These are phyloP conservation scores for Archivesica marissinica DNA, from an alignment of 1,140 invertebrate genomes.

Conservation along the genomic window DNA sequence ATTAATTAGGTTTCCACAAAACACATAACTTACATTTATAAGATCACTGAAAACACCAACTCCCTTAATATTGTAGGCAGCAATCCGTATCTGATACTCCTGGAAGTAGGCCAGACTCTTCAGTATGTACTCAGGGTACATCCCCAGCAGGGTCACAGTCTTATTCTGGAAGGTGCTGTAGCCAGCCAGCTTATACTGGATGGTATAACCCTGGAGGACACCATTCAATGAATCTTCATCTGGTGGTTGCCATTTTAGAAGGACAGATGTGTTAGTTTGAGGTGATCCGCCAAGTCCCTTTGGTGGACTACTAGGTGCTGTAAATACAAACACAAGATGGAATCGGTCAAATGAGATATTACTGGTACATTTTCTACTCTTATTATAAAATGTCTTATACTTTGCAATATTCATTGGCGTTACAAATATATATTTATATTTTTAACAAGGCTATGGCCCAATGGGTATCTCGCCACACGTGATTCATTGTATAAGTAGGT, in stretches of 20 bases:
- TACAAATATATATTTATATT: too few relatives aligned
- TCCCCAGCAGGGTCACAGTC: conserved; percentile 89
- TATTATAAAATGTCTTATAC: too few relatives aligned
- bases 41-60: conserved; percentile 94
- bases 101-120: conserved; percentile 83
- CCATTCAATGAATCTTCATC: conserved; percentile 97
- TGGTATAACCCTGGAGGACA: conserved; percentile 95
- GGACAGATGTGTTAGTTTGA: conserved; percentile 91
- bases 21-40: conserved; percentile 93
- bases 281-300: conserved; percentile 76
- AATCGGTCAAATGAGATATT: too few relatives aligned
- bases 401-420: too few relatives aligned
- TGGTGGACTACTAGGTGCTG: conserved; percentile 81
- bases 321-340: conserved; percentile 46
- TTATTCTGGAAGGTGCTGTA: conserved; percentile 90
- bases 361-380: too few relatives aligned
- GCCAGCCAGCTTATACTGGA: conserved; percentile 95
- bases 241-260: conserved; percentile 98
- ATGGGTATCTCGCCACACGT: too few relatives aligned
- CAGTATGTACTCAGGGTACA: conserved; percentile 64
- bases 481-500: too few relatives aligned
- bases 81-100: conserved; percentile 98
- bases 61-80: conserved; percentile 98
- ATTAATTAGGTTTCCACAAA: too few relatives aligned
- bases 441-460: too few relatives aligned